Conservation (phyloP, 1,140 invertebrate species). For the Adoxophyes honmai region DNA sequence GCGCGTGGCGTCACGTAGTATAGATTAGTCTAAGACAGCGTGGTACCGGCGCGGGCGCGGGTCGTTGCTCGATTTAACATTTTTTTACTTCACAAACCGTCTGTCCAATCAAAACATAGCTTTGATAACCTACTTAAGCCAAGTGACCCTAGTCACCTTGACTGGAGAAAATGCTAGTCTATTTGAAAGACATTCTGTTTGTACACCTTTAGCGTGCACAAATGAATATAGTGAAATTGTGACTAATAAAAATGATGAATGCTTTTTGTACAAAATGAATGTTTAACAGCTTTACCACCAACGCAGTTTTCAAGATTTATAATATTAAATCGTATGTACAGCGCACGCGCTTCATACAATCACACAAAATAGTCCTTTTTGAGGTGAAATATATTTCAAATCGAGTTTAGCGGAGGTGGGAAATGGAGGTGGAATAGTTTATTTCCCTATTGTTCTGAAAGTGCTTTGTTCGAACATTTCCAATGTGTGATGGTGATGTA, state of each 20-base stretch:
- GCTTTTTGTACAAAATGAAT: not conserved
- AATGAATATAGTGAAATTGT: too few species aligned
- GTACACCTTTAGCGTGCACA: too few species aligned
- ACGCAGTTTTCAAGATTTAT: constrained; percentile 8
- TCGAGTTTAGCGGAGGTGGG: constrained; percentile 34
- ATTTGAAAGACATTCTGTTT: too few species aligned
- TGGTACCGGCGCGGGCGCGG: constrained; percentile 29
- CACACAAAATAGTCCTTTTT: constrained; percentile 26
- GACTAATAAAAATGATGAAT: too few species aligned
- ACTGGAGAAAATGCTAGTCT: too few species aligned
- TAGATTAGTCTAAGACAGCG: constrained; percentile 40
- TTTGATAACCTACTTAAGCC: too few species aligned
- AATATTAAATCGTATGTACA: constrained; percentile 20
- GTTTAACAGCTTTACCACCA: not conserved
- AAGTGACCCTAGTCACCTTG: too few species aligned
- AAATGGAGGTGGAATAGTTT: constrained; percentile 46
- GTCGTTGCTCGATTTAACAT: constrained; percentile 45
- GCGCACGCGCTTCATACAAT: constrained; percentile 17
- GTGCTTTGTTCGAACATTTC: constrained; percentile 38
- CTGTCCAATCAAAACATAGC: constrained; percentile 20
- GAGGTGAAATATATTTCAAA: constrained; percentile 32
- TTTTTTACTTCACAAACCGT: constrained; percentile 43
- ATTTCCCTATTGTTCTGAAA: constrained; percentile 57
- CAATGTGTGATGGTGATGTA: constrained; percentile 30
- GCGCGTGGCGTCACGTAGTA: constrained; percentile 52